These are phyloP conservation scores for Spinus pinus DNA, from an alignment of 2,797 vertebrate species.

Conservation along the genomic window DNA sequence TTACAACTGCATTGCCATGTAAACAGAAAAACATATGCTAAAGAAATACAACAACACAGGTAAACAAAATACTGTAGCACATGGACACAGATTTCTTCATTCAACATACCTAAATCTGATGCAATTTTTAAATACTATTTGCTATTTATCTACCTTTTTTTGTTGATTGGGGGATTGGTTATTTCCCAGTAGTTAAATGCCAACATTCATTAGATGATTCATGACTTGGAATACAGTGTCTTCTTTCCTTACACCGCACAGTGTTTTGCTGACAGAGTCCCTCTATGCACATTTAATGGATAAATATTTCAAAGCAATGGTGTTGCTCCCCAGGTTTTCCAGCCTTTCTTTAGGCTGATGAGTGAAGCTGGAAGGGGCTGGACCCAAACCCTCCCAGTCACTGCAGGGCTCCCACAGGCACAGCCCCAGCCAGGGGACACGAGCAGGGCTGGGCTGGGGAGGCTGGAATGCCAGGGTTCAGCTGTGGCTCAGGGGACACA, in stretches of 20 bases:
- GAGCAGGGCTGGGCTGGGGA: neutral
- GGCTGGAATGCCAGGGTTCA: neutral
- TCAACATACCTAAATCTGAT: neutral
- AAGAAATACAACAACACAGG: conserved; percentile 5
- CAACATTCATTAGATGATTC: neutral
- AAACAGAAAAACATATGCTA: neutral
- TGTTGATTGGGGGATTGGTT: neutral
- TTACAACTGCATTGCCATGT: neutral
- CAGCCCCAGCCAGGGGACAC: fast-evolving
- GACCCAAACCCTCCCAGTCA: neutral
- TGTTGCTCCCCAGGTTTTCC: neutral
- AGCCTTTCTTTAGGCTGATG: neutral
- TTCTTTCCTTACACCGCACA: neutral
- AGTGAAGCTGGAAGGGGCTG: neutral
- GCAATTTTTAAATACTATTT: neutral
- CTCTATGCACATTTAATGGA: neutral
- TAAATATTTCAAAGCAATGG: conserved; percentile 2
- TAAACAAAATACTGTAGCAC: neutral
- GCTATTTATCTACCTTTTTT: neutral
- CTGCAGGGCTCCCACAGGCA: neutral
- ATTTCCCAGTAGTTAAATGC: neutral
- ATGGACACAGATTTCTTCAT: neutral
- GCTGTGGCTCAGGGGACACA: neutral
- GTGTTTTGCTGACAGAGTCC: neutral
- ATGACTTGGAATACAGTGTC: neutral